Evolutionary conservation across 1,140 invertebrate genomes (phyloP), one percentile per base, ranked within the genome.

Genomic region (Sinella curviseta): DNA sequence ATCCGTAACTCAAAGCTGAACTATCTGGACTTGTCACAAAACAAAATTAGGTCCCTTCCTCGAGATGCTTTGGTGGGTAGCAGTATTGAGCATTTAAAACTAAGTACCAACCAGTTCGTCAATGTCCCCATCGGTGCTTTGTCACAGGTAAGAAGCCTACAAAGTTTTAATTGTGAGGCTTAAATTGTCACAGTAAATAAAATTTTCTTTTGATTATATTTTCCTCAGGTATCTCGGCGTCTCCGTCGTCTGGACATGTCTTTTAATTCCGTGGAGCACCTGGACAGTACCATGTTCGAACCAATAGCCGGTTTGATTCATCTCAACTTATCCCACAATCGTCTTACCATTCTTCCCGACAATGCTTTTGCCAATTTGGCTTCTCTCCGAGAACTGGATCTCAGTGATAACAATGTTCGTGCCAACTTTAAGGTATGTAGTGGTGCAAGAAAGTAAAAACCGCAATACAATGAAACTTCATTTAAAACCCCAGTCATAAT

Each of bases 211-310:
- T 70, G 8, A 24, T 70, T 70, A 4, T n/a, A n/a, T n/a, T n/a
- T n/a, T n/a, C n/a, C n/a, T n/a, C 28, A 81, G 85, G 84, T 81
- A 78, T 86, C 84, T 14, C 39, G 81, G n/a, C 67, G 84, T 82
- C 81, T 84, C 31, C 77, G 78, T 60, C 83, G 85, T 70, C 88
- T 97, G 70, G 92, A 94, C 82, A 87, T 97, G 83, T 92, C 92
- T 0, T 88, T 91, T 77, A 97, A 97, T 85, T 91, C 91, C 73
- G 90, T 97, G 60, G 94, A 96, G 84, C 94, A 95, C 85, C 87
- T 97, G 75, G 95, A 96, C 85, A 93, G 92, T 34, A 95, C 93
- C 24, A 94, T 94, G 86, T 96, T 96, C 85, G 91, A 94, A 36
- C 91, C 92, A 81, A 93, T 93, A 26, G 92, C 93, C 48, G 93